Conservation (phyloP, 2,113 vertebrate species). For the Nipponia nippon region DNA sequence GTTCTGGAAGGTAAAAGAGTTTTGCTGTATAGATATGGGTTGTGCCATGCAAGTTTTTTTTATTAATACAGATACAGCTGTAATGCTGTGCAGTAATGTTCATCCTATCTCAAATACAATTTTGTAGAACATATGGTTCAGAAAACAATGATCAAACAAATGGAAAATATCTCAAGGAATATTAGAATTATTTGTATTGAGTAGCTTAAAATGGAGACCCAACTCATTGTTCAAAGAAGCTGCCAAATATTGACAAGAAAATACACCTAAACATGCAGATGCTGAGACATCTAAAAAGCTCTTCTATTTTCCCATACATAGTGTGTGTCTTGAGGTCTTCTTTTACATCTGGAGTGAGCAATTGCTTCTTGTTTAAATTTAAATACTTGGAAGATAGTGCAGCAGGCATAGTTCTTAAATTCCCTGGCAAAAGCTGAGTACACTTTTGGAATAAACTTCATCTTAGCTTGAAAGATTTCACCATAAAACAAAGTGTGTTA, state of each 20-base stretch:
- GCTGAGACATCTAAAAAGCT: not conserved
- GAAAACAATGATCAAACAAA: not conserved
- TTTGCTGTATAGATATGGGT: not conserved
- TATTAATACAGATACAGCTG: not conserved
- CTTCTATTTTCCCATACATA: not conserved
- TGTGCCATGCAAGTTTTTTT: not conserved
- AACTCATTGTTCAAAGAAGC: not conserved
- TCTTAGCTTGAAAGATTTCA: not conserved
- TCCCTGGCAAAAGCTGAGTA: not conserved
- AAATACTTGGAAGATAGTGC: not conserved
- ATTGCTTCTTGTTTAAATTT: not conserved
- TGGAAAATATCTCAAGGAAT: not conserved
- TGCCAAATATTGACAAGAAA: not conserved
- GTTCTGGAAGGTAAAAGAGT: not conserved
- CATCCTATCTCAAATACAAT: not conserved
- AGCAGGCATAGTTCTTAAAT: not conserved
- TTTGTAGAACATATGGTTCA: not conserved
- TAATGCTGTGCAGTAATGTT: not conserved
- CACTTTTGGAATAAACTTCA: not conserved
- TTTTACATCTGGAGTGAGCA: not conserved
- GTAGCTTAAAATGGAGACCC: not conserved
- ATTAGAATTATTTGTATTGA: not conserved
- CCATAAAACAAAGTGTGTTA: not conserved
- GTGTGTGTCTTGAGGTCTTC: not conserved
- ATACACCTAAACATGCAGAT: not conserved